Evolutionary conservation across 2,113 vertebrate genomes (phyloP).

Genomic region (Illadopsis cleaveri): DNA sequence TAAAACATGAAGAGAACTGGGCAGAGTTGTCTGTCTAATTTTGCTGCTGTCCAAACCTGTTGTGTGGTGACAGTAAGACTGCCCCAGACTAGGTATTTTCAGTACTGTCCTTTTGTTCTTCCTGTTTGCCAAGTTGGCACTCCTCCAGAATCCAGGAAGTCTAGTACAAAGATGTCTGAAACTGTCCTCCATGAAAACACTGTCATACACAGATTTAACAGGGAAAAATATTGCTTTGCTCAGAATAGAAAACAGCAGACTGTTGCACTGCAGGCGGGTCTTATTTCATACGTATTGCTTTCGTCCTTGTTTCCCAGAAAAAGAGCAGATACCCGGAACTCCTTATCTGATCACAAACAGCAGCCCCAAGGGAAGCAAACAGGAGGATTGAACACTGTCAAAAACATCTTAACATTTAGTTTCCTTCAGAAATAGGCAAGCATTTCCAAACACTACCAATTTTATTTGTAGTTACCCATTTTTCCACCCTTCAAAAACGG

Average conservation of each 20-base stretch:
- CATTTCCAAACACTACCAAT: not conserved
- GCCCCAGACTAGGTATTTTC: slow-evolving; percentile 46
- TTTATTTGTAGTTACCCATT: not conserved
- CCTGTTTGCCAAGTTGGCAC: slow-evolving; percentile 28
- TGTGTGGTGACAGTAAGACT: slow-evolving; percentile 19
- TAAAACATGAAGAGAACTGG: not conserved
- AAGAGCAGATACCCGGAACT: not conserved
- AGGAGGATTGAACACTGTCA: not conserved
- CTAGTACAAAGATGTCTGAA: slow-evolving; percentile 9
- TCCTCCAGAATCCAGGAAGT: slow-evolving; percentile 22
- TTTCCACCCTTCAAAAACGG: not conserved
- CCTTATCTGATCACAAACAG: slow-evolving; percentile 47
- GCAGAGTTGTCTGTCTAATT: slow-evolving; percentile 11
- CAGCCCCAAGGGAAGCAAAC: slow-evolving; percentile 3
- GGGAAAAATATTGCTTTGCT: not conserved
- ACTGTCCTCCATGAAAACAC: not conserved
- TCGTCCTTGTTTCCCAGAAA: slow-evolving; percentile 24
- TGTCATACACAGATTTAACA: not conserved
- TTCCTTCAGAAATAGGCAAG: not conserved
- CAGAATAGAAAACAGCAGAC: not conserved
- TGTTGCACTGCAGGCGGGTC: not conserved
- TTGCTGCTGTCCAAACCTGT: slow-evolving; percentile 48
- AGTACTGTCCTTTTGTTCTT: slow-evolving; percentile 55
- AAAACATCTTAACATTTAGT: not conserved
- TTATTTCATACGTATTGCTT: not conserved